Conservation (phyloP, 1,140 invertebrate genomes). For the Meloidogyne floridensis region DNA sequence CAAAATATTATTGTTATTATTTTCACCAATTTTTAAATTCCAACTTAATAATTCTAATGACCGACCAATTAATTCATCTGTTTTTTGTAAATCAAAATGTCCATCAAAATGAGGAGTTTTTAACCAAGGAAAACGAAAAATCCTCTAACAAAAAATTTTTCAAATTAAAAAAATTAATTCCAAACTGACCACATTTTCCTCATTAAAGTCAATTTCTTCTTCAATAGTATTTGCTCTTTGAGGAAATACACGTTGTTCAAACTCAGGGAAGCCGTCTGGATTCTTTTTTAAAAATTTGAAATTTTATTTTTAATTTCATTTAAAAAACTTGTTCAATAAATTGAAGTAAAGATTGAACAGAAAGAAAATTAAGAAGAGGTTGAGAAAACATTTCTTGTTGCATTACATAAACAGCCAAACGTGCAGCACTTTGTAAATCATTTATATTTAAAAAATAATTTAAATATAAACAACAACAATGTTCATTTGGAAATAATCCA, state of each 20-base stretch:
- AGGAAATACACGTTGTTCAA: slow-evolving; percentile 26
- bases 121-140: slow-evolving; percentile 78
- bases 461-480: slow-evolving; percentile 79
- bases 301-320: slow-evolving; percentile 63
- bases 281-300: neutral
- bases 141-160: slow-evolving; percentile 68
- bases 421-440: slow-evolving; percentile 73
- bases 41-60: slow-evolving; percentile 71
- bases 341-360: slow-evolving; percentile 77
- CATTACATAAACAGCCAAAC: slow-evolving; percentile 79
- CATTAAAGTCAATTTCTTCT: slow-evolving; percentile 52
- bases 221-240: slow-evolving; percentile 15
- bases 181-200: slow-evolving; percentile 63
- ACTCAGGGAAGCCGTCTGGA: neutral
- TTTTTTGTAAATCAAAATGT: slow-evolving; percentile 80
- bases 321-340: slow-evolving; percentile 67
- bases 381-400: slow-evolving; percentile 83
- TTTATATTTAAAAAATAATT: slow-evolving; percentile 76
- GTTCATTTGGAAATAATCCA: slow-evolving; percentile 83
- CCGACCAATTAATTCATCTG: slow-evolving; percentile 76
- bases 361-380: slow-evolving; percentile 74
- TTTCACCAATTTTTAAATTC: slow-evolving; percentile 21
- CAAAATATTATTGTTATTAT: neutral
- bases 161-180: neutral
- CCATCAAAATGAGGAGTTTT: slow-evolving; percentile 81